Percentiles rank a stretch among this genome's conserved stretches.
Conservation (phyloP, 1,140 invertebrate genomes). For the Brachionus rubens region DNA sequence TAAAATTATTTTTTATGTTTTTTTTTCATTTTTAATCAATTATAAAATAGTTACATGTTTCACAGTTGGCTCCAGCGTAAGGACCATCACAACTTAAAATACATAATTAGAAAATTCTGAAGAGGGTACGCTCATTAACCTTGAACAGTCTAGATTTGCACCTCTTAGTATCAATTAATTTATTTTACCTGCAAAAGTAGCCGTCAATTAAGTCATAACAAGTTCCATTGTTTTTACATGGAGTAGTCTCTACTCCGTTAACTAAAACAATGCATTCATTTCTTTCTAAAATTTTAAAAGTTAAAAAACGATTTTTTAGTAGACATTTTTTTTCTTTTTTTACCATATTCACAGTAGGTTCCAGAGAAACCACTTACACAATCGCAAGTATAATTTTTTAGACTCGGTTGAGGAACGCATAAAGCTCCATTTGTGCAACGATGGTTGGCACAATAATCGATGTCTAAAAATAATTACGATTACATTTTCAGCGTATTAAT, state of each 20-base stretch:
- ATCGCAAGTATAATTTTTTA: neutral
- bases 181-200: slow-evolving; percentile 65
- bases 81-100: neutral
- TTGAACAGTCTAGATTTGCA: no score
- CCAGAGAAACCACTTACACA: slow-evolving; percentile 38
- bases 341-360: slow-evolving; percentile 14
- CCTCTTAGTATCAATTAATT: no score
- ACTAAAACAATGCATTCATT: slow-evolving; percentile 22
- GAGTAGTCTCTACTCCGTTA: neutral
- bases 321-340: neutral
- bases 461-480: neutral
- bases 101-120: neutral
- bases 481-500: neutral
- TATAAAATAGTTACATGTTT: neutral
- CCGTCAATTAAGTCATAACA: slow-evolving; percentile 43
- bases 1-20: neutral
- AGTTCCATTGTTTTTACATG: slow-evolving; percentile 40
- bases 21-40: neutral
- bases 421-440: slow-evolving; percentile 68
- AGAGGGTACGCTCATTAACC: no score
- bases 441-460: slow-evolving; percentile 30
- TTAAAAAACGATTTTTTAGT: neutral
- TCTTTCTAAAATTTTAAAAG: slow-evolving; percentile 14
- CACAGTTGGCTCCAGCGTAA: neutral
- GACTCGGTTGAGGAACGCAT: slow-evolving; percentile 56